Base-by-base conservation (phyloP, 2,113 vertebrate species). In the Irena cyanogastra region DNA sequence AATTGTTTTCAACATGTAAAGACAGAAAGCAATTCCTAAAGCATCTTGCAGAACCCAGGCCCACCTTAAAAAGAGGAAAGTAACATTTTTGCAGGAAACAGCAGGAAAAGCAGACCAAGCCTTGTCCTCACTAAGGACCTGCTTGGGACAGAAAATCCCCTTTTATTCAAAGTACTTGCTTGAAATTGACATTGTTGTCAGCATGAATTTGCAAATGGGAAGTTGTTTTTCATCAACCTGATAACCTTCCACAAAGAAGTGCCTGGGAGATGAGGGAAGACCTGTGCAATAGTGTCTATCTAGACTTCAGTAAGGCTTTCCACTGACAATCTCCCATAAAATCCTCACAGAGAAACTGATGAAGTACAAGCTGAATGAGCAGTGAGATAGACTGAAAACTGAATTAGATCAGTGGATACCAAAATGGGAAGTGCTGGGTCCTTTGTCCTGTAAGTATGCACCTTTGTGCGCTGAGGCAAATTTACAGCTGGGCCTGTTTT, bases 1-100 rank as follows among this genome's bases (percentile, higher is more conserved):
- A 97, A 99, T 99, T 35, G 99, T 99, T 97, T 99, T 99, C 84
- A 99, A 97, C 98, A 99, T 99, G 96, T 99, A 99, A 70, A 99
- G 98, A 91, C 99, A 99, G 97, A 99, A 99, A 77, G 99, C 98
- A 2, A 99, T 98, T 50, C 99, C 99, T 97, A 99, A 97, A 30
- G 98, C 87, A 16, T 99, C 99, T 96, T 99, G 99, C 30, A 99
- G 98, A 91, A 99, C 96, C 99, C 99, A 99, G 44, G 99, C 99
- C 99, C 99, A 99, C 96, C 99, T 99, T 72, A 37, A 89, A 52
- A 72, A 87, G 20, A 94, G 45, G 20, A 89, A 27, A 68, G 24
- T 3, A 18, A 87, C 4, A 30, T 56, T 81, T 72, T 45, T 89
- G 44, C 24, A 87, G 59, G 24, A 49, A 87, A 41, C 15, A 75